These are phyloP conservation scores for Xanthia togata DNA, from an alignment of 2,888 invertebrate species.

Conservation along the genomic window DNA sequence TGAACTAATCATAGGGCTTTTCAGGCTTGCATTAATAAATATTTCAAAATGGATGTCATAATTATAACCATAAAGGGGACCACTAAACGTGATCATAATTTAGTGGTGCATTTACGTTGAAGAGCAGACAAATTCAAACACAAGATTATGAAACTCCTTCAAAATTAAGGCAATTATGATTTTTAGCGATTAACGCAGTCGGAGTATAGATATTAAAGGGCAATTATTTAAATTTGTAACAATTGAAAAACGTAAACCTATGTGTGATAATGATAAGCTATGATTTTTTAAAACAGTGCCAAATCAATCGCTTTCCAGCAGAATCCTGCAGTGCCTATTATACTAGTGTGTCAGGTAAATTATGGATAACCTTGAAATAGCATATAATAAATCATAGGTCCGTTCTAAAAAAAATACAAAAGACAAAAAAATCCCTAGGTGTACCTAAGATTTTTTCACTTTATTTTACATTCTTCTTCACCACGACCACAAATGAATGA, in stretches of 20 bases:
- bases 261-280: not conserved
- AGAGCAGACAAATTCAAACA: not conserved
- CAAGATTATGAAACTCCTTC: not conserved
- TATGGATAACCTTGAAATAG: too few relatives aligned
- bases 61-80: not conserved
- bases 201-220: not conserved
- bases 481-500: too few relatives aligned
- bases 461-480: too few relatives aligned
- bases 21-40: not conserved
- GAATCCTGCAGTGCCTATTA: not conserved
- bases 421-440: too few relatives aligned
- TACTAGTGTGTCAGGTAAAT: too few relatives aligned
- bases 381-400: too few relatives aligned
- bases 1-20: not conserved
- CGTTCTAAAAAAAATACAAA: too few relatives aligned
- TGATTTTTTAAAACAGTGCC: not conserved
- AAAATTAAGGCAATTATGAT: not conserved
- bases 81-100: too few relatives aligned
- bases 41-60: too few relatives aligned
- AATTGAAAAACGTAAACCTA: not conserved
- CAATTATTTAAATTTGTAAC: not conserved
- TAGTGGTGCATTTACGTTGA: too few relatives aligned
- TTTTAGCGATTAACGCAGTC: not conserved
- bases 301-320: not conserved
- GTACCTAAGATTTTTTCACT: too few relatives aligned